These are phyloP conservation scores for Ciconia maguari DNA, from an alignment of 2,113 vertebrate species.

Conservation along the genomic window DNA sequence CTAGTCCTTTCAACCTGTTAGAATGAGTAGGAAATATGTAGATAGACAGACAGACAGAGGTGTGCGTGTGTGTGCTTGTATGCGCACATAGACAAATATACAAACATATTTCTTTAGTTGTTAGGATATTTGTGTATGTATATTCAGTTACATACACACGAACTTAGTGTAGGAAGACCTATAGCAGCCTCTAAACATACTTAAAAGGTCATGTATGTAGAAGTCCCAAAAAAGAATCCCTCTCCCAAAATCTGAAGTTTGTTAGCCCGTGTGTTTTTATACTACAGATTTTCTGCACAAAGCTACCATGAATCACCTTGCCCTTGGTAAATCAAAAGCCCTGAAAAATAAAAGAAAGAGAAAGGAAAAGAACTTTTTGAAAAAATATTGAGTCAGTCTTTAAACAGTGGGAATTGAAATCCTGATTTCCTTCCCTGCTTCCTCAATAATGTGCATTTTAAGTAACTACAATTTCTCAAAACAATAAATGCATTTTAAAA, in stretches of 20 bases:
- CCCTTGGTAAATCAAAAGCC: background rate
- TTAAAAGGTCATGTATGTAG: background rate
- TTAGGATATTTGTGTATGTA: background rate
- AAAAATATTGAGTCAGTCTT: background rate
- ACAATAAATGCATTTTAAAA: background rate
- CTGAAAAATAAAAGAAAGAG: background rate
- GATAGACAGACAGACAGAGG: background rate
- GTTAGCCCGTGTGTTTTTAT: background rate
- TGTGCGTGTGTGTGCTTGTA: accelerated
- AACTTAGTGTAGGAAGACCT: background rate
- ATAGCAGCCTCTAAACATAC: background rate
- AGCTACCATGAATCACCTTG: background rate
- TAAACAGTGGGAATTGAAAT: background rate
- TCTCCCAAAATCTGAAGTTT: background rate
- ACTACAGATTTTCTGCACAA: background rate
- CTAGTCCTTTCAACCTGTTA: background rate
- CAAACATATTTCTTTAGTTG: background rate
- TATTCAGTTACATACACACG: background rate
- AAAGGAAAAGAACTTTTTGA: background rate
- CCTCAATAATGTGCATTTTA: background rate
- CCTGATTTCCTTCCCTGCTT: background rate
- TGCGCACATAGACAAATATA: background rate
- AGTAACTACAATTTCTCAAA: background rate
- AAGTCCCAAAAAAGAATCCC: background rate
- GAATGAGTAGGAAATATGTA: background rate